Conservation (phyloP, 2,888 invertebrate genomes). For the Eupithecia dodoneata region DNA sequence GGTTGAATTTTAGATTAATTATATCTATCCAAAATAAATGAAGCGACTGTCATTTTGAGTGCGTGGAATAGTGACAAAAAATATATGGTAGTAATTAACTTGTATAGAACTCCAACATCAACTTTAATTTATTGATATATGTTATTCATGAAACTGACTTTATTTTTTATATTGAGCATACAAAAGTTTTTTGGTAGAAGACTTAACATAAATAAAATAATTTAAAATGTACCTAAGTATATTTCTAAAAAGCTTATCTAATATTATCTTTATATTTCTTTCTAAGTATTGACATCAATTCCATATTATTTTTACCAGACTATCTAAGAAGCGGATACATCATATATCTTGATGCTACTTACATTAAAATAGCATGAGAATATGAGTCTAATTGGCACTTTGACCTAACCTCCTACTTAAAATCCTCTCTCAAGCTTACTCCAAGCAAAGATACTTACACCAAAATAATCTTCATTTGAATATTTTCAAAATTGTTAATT, state of each 20-base stretch:
- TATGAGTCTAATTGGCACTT: slow-evolving; percentile 39
- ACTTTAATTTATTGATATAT: too few species aligned
- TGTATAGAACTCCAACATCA: too few species aligned
- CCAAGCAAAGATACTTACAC: background rate
- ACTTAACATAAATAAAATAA: background rate
- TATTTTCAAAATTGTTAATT: too few species aligned
- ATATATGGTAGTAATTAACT: too few species aligned
- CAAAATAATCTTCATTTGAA: background rate
- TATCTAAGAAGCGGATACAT: background rate
- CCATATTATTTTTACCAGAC: background rate
- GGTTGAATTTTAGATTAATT: too few species aligned
- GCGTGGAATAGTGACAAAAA: too few species aligned
- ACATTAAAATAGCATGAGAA: slow-evolving; percentile 53
- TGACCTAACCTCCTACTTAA: background rate
- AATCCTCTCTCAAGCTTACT: background rate
- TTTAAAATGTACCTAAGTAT: background rate
- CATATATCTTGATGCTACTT: slow-evolving; percentile 49
- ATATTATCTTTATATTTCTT: background rate
- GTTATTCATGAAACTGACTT: too few species aligned
- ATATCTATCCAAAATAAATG: too few species aligned
- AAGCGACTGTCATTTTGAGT: too few species aligned
- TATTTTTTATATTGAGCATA: too few species aligned
- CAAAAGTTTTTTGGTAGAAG: too few species aligned
- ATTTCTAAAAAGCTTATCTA: background rate
- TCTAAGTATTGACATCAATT: background rate